Evolutionary conservation across 2,113 vertebrate genomes (phyloP), one percentile per base, ranked within the genome.

Genomic region (Vidua macroura): DNA sequence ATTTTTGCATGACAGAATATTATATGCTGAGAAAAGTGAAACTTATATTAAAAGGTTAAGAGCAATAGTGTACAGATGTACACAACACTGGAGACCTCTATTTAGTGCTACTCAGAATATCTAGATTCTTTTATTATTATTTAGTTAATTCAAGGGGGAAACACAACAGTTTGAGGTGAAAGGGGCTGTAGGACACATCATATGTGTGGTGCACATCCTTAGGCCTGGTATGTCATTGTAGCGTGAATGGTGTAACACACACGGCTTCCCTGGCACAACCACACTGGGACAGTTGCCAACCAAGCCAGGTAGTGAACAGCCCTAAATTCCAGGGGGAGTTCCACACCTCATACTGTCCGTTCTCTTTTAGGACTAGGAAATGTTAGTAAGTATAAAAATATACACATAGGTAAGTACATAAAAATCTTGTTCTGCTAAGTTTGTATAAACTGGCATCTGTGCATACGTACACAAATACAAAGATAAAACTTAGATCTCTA

Each of bases 221-320:
- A 73, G 30, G 10, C 35, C 48, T 52, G 14, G 18, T 15, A 55
- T 46, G 43, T 55, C 33, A 18, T 33, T 48, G 35, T 10, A 25
- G 31, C 31, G 19, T 2, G 2, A 67, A 23, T 7, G 30, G 17
- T 55, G 27, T 44, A 69, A 37, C 39, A 33, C 13, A 21, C 12
- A 13, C 20, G 43, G 10, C 17, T 80, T 68, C 59, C 22, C 39
- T 31, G 12, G 9, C 49, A 64, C 39, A 52, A 14, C 5, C n/a
- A 20, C 31, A 19, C 13, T 5, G 22, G 18, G 15, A 7, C 33
- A 63, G 16, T 0, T 7, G 0, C 15, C 31, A 39, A 0, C 22
- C 49, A 63, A 63, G 7, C 3, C 39, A 53, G 25, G 14, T n/a
- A 8, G 3, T 63, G 44, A 68, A 4, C 0, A 75, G 15, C 7